These are phyloP conservation scores for Alviniconcha marisindica DNA, from an alignment of 1,140 invertebrate genomes.

Conservation along the genomic window DNA sequence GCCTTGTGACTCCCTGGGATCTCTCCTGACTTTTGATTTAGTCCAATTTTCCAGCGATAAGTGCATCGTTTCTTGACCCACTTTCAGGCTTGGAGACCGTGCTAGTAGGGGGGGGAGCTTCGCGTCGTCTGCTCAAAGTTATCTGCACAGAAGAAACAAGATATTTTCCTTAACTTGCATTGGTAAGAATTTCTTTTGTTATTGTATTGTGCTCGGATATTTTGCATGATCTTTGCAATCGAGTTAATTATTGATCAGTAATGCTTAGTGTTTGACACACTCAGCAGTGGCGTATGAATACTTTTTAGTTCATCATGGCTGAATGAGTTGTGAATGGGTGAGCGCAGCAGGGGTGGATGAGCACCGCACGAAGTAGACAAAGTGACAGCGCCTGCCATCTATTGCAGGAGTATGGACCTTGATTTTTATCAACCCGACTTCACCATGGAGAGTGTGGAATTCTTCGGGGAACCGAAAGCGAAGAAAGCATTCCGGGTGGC, in stretches of 20 bases:
- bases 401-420: constrained; percentile 41
- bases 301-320: constrained; percentile 40
- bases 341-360: neutral
- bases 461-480: constrained; percentile 33
- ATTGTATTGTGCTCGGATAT: neutral
- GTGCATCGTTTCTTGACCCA: constrained; percentile 36
- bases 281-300: constrained; percentile 17
- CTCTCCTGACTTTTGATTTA: neutral
- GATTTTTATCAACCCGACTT: constrained; percentile 44
- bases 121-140: neutral
- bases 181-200: neutral
- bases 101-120: neutral
- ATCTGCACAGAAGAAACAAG: neutral
- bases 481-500: constrained; percentile 32
- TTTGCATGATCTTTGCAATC: neutral
- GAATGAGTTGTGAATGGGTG: constrained; percentile 36
- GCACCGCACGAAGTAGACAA: neutral
- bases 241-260: neutral
- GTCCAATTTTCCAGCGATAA: neutral
- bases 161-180: neutral
- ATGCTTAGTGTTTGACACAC: neutral
- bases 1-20: neutral
- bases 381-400: neutral
- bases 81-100: constrained; percentile 20
- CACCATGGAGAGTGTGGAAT: constrained; percentile 45